These are phyloP conservation scores for Oreotrochilus melanogaster DNA, from an alignment of 2,113 vertebrate genomes.

Conservation along the genomic window DNA sequence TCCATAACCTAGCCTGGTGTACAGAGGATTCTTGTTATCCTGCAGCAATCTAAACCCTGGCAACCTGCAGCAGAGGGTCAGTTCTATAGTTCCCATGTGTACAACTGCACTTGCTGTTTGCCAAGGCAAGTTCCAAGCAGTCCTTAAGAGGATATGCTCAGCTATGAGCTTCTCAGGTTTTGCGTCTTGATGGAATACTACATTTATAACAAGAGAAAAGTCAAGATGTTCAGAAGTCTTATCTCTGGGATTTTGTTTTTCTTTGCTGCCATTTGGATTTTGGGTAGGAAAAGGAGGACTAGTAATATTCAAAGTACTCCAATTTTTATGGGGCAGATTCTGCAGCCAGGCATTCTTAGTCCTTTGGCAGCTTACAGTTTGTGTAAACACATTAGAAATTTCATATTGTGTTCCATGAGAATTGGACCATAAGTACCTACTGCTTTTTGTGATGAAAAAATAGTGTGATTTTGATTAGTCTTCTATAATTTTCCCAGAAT, in stretches of 20 bases:
- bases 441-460: background rate
- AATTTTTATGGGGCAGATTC: background rate
- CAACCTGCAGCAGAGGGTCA: background rate
- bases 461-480: background rate
- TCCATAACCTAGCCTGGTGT: background rate
- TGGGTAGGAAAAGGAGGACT: background rate
- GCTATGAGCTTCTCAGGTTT: background rate
- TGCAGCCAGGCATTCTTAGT: background rate
- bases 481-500: background rate
- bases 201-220: background rate
- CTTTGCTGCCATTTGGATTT: background rate
- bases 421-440: background rate
- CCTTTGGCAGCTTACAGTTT: background rate
- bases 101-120: fast-evolving
- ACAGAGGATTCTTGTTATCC: background rate
- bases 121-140: background rate
- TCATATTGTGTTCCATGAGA: background rate
- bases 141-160: background rate
- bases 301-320: background rate
- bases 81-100: fast-evolving
- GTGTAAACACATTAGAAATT: background rate
- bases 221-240: background rate
- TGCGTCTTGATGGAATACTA: background rate
- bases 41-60: background rate
- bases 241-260: background rate